Percentiles rank a stretch among this genome's conserved stretches.
phyloP scores from a whole-genome alignment of 2,113 vertebrate genomes.

The Oxyruncus cristatus region DNA sequence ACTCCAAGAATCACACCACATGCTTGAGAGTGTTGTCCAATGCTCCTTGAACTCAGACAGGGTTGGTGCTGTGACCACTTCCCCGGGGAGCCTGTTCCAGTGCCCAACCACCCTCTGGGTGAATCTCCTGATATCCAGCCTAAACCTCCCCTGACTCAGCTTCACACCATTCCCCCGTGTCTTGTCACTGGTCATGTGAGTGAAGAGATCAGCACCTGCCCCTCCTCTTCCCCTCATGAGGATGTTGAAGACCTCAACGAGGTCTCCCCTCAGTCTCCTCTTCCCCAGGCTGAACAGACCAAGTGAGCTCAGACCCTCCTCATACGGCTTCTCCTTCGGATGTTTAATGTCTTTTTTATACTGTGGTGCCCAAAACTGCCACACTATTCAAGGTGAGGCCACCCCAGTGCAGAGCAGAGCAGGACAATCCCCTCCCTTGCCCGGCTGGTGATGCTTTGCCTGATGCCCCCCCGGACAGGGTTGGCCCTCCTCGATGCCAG shows the following conservation, averaged over 20 bases:
- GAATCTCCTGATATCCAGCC: neutral
- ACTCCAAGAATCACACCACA: neutral
- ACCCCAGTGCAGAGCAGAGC: accelerated
- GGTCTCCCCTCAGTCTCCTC: neutral
- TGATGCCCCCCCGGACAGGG: neutral
- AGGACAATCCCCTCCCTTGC: neutral
- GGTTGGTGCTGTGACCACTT: neutral
- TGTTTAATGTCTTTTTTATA: neutral
- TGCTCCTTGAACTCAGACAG: accelerated
- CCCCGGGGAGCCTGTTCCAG: neutral
- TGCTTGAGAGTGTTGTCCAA: neutral
- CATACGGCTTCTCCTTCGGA: accelerated
- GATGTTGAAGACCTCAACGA: neutral
- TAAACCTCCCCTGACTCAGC: neutral
- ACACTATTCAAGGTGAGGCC: accelerated
- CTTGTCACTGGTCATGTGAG: neutral
- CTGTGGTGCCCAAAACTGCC: neutral
- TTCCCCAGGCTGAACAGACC: neutral
- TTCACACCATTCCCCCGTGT: neutral
- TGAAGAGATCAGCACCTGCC: neutral
- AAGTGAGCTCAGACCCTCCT: accelerated
- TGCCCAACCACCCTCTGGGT: accelerated
- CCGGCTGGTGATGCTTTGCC: accelerated
- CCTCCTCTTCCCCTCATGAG: neutral
- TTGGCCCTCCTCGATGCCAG: neutral